These are phyloP conservation scores for Nomia melanderi DNA, from an alignment of 1,140 invertebrate genomes.

Conservation along the genomic window DNA sequence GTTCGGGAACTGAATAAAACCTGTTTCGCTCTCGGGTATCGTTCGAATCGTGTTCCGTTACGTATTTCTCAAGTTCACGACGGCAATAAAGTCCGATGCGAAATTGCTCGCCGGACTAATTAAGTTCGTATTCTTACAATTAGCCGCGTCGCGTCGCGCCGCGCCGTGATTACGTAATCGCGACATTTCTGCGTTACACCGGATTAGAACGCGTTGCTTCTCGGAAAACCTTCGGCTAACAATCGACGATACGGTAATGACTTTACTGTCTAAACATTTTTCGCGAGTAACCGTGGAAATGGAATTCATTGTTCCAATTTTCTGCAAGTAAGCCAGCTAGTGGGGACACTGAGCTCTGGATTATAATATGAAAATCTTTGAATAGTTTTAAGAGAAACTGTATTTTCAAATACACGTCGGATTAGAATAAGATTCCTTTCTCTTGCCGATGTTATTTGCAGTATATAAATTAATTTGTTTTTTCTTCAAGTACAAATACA, in stretches of 20 bases:
- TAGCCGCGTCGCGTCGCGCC: not conserved
- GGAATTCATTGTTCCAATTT: no score
- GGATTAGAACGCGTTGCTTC: not conserved
- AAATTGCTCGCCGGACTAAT: conserved; percentile 38
- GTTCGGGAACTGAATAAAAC: conserved; percentile 53
- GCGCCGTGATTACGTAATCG: conserved; percentile 2
- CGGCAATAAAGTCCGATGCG: conserved; percentile 39
- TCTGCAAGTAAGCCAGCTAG: no score
- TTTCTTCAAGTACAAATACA: no score
- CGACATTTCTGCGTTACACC: not conserved
- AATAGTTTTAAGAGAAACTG: no score
- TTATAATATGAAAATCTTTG: no score
- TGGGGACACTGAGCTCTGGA: no score
- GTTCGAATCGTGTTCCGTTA: conserved; percentile 38
- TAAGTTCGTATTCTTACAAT: conserved; percentile 42
- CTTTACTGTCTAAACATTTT: no score
- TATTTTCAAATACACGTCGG: no score
- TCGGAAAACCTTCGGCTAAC: not conserved
- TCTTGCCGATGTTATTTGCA: no score
- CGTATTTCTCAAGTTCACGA: conserved; percentile 44
- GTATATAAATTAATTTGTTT: no score
- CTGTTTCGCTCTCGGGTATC: conserved; percentile 49
- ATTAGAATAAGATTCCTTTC: no score
- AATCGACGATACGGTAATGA: not conserved
- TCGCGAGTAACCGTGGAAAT: no score